Evolutionary conservation across 2,888 invertebrate species (phyloP), one percentile per base, ranked within the genome.

Genomic region (Cheilosia scutellata): DNA sequence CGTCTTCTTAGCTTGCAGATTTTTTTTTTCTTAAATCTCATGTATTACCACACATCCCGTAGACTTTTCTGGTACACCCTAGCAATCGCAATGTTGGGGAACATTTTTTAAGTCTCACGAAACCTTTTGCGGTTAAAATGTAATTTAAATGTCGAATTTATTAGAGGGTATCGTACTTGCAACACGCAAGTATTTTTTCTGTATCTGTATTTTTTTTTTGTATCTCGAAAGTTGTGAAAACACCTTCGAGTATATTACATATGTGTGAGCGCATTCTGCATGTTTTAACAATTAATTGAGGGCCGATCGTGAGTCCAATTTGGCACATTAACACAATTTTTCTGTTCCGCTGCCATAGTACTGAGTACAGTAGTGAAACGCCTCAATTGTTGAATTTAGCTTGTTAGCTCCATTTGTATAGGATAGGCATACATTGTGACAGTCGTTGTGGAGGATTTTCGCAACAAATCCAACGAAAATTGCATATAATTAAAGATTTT

Each of bases 251-350:
- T 11, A 5, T 33, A 7, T 5, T 20, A 20, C 2, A 13, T 16
- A 27, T 53, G 37, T 47, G 58, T 72, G 62, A 62, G 66, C 47
- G 47, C 44, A 63, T 62, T 60, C 40, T 74, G 74, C 60, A 72
- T 86, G 84, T 76, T 71, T 80, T 72, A 86, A 80, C 71, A 66
- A 86, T 80, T 84, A 84, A 84, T 80, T 84, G 80, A 80, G 75
- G 70, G 58, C 25, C 71, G 60, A 86, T 86, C 84, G 84, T 86
- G 84, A 86, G 71, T 71, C 76, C 80, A 76, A 86, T 80, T 86
- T 66, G 62, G 31, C 71, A 72, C 76, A 86, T 86, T 86, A 80
- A 37, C 75, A 76, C 80, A 70, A 60, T 70, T 80, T 80, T 70
- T 53, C 11, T 49, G 44, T 80, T 80, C 80, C 66, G 60, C 66